A percentile compares a stretch with the other conserved stretches of the same genome.
Evolutionary conservation across 92 coral and sea anemone species (phyloP).

Genomic region (Porites evermanni): DNA sequence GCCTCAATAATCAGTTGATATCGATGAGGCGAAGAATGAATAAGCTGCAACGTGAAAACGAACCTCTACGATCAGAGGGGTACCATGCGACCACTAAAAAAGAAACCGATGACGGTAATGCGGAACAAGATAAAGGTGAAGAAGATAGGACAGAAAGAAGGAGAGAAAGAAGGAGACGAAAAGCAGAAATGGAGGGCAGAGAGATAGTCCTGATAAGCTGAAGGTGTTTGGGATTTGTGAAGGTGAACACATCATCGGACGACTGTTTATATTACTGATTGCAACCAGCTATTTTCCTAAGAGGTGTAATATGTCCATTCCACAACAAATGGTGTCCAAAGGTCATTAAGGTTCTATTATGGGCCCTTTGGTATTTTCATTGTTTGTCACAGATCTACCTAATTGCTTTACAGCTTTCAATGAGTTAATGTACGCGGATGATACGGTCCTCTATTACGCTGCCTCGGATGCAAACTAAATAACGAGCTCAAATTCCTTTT

Average conservation of each 20-base stretch:
- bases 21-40: slow-evolving; percentile 76
- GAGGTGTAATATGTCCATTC: too few species aligned
- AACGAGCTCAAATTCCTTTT: slow-evolving; percentile 18
- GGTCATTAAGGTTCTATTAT: too few species aligned
- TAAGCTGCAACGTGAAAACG: slow-evolving; percentile 84
- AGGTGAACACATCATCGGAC: too few species aligned
- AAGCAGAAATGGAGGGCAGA: too few species aligned
- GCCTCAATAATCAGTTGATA: slow-evolving; percentile 46
- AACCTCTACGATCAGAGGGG: slow-evolving; percentile 37
- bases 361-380: too few species aligned
- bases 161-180: neutral
- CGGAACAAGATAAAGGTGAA: slow-evolving; percentile 1
- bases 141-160: too few species aligned
- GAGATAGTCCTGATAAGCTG: too few species aligned
- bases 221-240: too few species aligned
- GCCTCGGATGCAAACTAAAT: slow-evolving; percentile 39
- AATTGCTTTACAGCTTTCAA: slow-evolving; percentile 22
- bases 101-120: slow-evolving; percentile 41
- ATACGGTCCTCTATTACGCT: slow-evolving; percentile 34
- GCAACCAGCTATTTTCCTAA: too few species aligned
- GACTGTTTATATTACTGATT: too few species aligned
- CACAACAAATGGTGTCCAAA: too few species aligned
- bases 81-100: slow-evolving; percentile 18
- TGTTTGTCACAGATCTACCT: slow-evolving; percentile 6
- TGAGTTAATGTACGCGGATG: slow-evolving; percentile 36